Evolutionary conservation across 2,888 invertebrate genomes (phyloP).

Genomic region (Zaprionus lineosus): DNA sequence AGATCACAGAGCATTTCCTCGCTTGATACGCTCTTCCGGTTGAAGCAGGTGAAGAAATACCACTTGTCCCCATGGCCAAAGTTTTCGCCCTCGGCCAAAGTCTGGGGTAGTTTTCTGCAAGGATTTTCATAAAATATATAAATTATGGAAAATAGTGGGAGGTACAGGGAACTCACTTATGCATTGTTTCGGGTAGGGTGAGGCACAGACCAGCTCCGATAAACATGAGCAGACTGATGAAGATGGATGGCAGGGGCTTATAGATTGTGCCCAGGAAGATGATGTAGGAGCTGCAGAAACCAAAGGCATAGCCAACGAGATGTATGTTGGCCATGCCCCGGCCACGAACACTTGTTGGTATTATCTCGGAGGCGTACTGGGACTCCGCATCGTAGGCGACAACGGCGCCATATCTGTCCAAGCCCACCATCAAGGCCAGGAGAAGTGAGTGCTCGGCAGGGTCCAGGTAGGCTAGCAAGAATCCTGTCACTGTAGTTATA

Average conservation of each 20-base stretch:
- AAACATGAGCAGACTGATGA: slow-evolving; percentile 84
- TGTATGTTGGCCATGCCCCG: slow-evolving; percentile 86
- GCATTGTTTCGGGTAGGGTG: slow-evolving; percentile 85
- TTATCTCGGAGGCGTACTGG: slow-evolving; percentile 86
- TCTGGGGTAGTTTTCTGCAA: slow-evolving; percentile 84
- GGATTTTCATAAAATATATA: not conserved
- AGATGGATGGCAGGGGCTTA: slow-evolving; percentile 84
- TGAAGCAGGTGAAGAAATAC: slow-evolving; percentile 83
- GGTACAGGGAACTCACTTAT: slow-evolving; percentile 64
- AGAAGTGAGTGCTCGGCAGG: slow-evolving; percentile 78
- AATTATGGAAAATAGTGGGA: not conserved
- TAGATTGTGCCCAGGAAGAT: slow-evolving; percentile 83
- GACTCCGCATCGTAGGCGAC: slow-evolving; percentile 86
- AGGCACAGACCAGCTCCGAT: slow-evolving; percentile 84
- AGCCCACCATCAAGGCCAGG: slow-evolving; percentile 83
- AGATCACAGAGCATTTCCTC: slow-evolving; percentile 4
- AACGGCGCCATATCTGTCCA: slow-evolving; percentile 85
- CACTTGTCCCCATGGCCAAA: slow-evolving; percentile 84
- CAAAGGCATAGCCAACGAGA: slow-evolving; percentile 85
- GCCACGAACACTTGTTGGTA: slow-evolving; percentile 86
- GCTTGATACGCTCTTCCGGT: slow-evolving; percentile 6
- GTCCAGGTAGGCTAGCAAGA: slow-evolving; percentile 80
- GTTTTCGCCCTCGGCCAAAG: slow-evolving; percentile 85
- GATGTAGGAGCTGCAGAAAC: slow-evolving; percentile 85
- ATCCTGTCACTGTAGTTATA: slow-evolving; percentile 83